Base-by-base conservation (phyloP, 30 jellyfish, hydroid and myxozoan genomes). In the Clytia hemisphaerica region DNA sequence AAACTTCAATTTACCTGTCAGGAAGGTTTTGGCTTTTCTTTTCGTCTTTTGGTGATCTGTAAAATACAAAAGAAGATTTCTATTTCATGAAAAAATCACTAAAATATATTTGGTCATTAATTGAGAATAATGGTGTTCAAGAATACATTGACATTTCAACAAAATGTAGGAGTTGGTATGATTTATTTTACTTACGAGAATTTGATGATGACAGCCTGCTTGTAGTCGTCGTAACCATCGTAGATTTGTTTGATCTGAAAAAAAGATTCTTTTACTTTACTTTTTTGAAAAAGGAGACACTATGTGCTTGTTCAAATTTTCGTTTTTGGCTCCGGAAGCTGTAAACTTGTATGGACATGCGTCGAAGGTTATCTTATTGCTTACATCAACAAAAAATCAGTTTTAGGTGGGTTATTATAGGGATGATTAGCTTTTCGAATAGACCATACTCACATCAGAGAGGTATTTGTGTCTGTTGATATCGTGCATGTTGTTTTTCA, bases 151-250 rank as follows among this genome's bases (percentile, higher is more conserved):
- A n/a, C n/a, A n/a, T n/a, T n/a, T n/a, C n/a, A n/a, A n/a, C n/a
- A n/a, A n/a, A n/a, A n/a, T n/a, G n/a, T n/a, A n/a, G n/a, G n/a
- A n/a, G n/a, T n/a, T n/a, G n/a, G n/a, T n/a, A n/a, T n/a, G n/a
- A n/a, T n/a, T n/a, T n/a, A n/a, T n/a, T n/a, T n/a, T n/a, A 6
- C 71, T 32, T 76, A 83, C 95, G 83, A 57, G 77, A 83, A 83
- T 29, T 84, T 81, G 40, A 83, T 83, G 34, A 83, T 57, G 36
- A 75, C 95, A 40, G 71, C 86, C 76, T 83, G 95, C 27, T 83
- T 83, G 77, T 62, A 83, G 4, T 76, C 33, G 37, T 76, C 50
- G 14, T 76, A 74, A 4, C 46, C 75, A 57, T 70, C 60, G 73
- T 83, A 83, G 2, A 67, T 68, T 44, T 77, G 68, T 34, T 77